Base-by-base conservation (phyloP, 2,888 invertebrate genomes). In the Clusia tigrina region DNA sequence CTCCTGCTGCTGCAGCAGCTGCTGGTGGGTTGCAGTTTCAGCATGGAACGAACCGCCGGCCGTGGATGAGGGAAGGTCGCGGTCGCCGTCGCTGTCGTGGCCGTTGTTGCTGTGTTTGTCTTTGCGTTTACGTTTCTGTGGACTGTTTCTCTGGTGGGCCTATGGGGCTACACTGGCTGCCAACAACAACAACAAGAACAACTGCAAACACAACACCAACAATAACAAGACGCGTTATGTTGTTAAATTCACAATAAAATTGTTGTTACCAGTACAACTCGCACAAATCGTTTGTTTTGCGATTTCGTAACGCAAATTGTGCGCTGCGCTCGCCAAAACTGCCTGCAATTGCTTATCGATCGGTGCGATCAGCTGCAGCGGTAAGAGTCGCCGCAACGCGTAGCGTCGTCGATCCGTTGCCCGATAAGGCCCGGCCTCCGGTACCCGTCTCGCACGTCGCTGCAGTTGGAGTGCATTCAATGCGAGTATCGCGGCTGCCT, bases 311-410 rank as follows among this genome's bases (percentile, higher is more conserved):
- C 15, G 12, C 42, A 23, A 51, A 20, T 18, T 24, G 18, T 18
- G 12, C n/a, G n/a, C 42, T 32, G 24, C 15, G 17, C 46, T n/a
- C n/a, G n/a, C n/a, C n/a, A 25, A 52, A 23, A 26, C n/a, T 32
- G 22, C 15, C 54, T 53, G 20, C 74, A 74, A 74, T 75, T 75
- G 74, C 71, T 75, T 79, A 79, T 78, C 76, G 76, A 74, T 74
- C 75, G 75, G 73, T 77, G 71, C 72, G 74, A 77, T 78, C 77
- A 77, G 76, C 70, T 69, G 61, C 58, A 51, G 65, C 64, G 71
- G 66, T 69, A 69, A 67, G 62, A 70, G 67, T 59, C 46, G 62
- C 62, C 22, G 59, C 46, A 60, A 24, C 59, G 68, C 48, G 42
- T 48, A 20, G 48, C 48, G 18, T 18, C 48, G 22, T 48, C 22